phyloP scores from a whole-genome alignment of 2,888 invertebrate genomes.

The Lasioglossum vierecki region DNA sequence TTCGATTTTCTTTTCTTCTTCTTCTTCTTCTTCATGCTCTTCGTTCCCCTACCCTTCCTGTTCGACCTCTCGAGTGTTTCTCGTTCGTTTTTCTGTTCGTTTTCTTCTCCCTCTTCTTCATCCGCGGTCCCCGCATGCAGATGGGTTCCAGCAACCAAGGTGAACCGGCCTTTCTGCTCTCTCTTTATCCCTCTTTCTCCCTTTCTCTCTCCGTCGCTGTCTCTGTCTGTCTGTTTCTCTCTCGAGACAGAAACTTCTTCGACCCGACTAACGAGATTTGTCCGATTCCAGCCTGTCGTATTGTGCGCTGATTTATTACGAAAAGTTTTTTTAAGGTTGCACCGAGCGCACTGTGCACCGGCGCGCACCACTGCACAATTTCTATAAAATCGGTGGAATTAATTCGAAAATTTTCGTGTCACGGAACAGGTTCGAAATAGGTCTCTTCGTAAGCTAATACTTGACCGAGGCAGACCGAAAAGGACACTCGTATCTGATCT shows the following conservation, averaged over 20 bases:
- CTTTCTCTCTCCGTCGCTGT: background rate
- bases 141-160: constrained; percentile 80
- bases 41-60: constrained; percentile 33
- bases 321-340: constrained; percentile 59
- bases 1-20: constrained; percentile 65
- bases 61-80: constrained; percentile 44
- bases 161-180: constrained; percentile 79
- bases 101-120: constrained; percentile 64
- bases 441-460: background rate
- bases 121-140: constrained; percentile 66
- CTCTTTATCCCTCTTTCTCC: constrained; percentile 14
- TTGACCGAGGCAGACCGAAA: background rate
- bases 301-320: constrained; percentile 65
- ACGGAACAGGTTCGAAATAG: too few species aligned
- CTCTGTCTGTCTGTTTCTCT: constrained; percentile 51
- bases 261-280: constrained; percentile 79
- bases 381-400: background rate
- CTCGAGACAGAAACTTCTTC: constrained; percentile 61
- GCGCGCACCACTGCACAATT: background rate
- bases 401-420: background rate
- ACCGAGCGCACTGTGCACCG: constrained; percentile 7
- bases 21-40: constrained; percentile 46
- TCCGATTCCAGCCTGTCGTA: constrained; percentile 65
- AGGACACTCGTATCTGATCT: background rate
- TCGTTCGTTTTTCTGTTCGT: constrained; percentile 43